Evolutionary conservation across 2,888 invertebrate species (phyloP).

Genomic region (Ctena decussata): DNA sequence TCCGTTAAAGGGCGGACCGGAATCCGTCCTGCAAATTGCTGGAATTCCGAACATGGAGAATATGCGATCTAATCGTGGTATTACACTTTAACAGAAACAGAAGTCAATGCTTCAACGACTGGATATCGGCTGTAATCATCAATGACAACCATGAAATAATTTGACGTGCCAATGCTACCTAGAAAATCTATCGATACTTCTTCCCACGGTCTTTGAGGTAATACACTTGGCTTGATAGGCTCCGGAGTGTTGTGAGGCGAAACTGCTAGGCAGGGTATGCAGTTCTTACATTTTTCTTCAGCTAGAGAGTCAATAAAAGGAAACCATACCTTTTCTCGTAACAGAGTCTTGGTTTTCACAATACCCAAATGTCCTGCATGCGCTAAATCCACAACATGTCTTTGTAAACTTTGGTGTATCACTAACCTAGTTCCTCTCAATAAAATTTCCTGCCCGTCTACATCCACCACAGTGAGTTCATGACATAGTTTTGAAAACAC

Average conservation of each 20-base stretch:
- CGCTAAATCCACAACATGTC: conserved; percentile 40
- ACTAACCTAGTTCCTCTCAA: not conserved
- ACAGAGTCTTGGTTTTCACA: conserved; percentile 38
- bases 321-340: conserved; percentile 72
- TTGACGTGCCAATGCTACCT: conserved; percentile 25
- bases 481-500: no score
- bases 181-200: conserved; percentile 41
- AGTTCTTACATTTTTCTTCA: conserved; percentile 49
- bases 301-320: conserved; percentile 64
- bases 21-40: conserved; percentile 47
- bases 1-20: conserved; percentile 64
- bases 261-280: conserved; percentile 61
- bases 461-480: no score
- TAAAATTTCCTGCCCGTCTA: no score
- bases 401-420: conserved; percentile 35
- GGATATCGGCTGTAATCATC: conserved; percentile 47
- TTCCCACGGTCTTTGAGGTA: conserved; percentile 32
- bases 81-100: conserved; percentile 35
- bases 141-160: conserved; percentile 37
- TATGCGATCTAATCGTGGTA: conserved; percentile 24
- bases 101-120: conserved; percentile 29
- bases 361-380: conserved; percentile 37
- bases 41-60: conserved; percentile 49
- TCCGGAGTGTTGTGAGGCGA: conserved; percentile 32
- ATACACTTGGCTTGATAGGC: conserved; percentile 26